Conservation (phyloP, 2,797 vertebrate genomes). For the Artibeus jamaicensis region DNA sequence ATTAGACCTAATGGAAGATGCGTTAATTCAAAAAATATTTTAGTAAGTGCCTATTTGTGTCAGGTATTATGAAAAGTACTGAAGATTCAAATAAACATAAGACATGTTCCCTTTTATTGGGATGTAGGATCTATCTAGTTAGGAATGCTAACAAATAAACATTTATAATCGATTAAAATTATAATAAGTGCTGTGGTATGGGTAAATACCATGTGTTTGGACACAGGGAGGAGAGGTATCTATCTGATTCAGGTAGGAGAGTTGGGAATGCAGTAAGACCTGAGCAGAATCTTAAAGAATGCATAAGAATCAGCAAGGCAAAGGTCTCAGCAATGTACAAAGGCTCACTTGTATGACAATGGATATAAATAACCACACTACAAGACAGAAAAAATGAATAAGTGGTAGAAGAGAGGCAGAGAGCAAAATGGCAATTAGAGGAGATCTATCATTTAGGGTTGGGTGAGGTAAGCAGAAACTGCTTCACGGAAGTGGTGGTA, state of each 20-base stretch:
- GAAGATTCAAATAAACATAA: neutral
- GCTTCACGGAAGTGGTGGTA: neutral
- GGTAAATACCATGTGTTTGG: neutral
- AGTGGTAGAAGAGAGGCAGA: slow-evolving; percentile 22
- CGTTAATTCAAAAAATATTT: neutral
- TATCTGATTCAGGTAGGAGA: neutral
- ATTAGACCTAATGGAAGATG: neutral
- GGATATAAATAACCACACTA: slow-evolving; percentile 52
- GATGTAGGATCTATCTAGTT: neutral
- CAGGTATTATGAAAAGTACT: neutral
- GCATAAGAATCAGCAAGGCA: slow-evolving; percentile 12
- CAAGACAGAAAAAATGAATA: slow-evolving; percentile 34
- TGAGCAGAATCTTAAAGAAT: slow-evolving; percentile 31
- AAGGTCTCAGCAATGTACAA: slow-evolving; percentile 28
- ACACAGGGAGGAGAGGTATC: neutral
- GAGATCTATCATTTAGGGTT: neutral
- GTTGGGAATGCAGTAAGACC: neutral
- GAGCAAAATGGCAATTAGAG: slow-evolving; percentile 41
- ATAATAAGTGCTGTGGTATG: neutral
- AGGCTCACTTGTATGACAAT: slow-evolving; percentile 23
- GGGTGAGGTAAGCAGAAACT: neutral
- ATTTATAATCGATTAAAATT: slow-evolving; percentile 39
- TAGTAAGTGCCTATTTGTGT: neutral
- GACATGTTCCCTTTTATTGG: neutral
- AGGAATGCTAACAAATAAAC: slow-evolving; percentile 25